Conservation (phyloP, 2,113 vertebrate species). For the Beaufortia kweichowensis region DNA sequence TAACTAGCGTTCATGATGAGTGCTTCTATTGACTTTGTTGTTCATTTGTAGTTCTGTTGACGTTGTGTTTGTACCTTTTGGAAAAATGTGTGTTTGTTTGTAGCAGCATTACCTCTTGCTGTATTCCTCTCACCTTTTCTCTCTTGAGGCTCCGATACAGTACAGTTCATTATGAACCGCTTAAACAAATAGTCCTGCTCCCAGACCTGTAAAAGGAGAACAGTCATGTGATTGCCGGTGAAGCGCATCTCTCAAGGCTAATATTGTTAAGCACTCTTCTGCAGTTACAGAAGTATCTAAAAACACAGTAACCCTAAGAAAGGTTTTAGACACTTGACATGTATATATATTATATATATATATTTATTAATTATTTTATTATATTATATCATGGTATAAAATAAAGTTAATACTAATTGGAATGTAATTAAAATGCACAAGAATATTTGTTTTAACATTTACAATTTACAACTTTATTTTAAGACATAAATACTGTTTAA, state of each 20-base stretch:
- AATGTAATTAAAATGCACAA: too few species aligned
- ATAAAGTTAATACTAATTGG: too few species aligned
- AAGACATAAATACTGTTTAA: too few species aligned
- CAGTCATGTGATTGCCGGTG: not conserved
- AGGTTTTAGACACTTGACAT: too few species aligned
- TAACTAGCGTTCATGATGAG: not conserved
- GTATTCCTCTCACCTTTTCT: not conserved
- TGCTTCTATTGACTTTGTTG: not conserved
- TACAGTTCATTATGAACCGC: slow-evolving; percentile 1
- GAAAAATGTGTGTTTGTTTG: slow-evolving; percentile 9
- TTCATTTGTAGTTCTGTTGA: slow-evolving; percentile 3
- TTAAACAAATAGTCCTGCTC: slow-evolving; percentile 1
- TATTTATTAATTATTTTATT: too few species aligned
- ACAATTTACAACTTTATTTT: too few species aligned
- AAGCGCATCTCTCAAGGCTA: not conserved
- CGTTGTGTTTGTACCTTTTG: not conserved
- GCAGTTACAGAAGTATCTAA: not conserved
- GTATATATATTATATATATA: too few species aligned
- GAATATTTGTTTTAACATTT: too few species aligned
- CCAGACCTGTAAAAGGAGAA: not conserved
- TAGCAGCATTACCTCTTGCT: not conserved
- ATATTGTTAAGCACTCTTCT: not conserved
- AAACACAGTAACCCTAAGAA: not conserved
- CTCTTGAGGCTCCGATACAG: not conserved
- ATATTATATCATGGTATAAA: too few species aligned